Conservation (phyloP, 23 tunicate species). For the Trididemnum nubilum region DNA sequence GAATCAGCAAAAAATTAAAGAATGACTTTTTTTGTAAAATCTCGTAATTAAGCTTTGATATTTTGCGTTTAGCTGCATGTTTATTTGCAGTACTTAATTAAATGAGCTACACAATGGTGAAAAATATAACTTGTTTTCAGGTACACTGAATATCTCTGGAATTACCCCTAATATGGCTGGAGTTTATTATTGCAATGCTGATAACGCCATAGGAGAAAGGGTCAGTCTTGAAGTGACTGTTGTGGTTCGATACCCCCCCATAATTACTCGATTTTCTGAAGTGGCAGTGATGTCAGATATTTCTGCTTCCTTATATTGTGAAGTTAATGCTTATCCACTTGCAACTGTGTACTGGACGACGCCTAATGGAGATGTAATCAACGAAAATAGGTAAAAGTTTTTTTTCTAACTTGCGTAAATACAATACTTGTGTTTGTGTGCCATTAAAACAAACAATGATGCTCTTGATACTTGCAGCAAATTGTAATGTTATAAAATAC, state of each 20-base stretch:
- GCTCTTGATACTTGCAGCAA: no score
- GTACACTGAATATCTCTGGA: conserved; percentile 58
- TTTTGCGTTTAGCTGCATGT: no score
- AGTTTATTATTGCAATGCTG: conserved; percentile 67
- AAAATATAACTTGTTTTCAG: no score
- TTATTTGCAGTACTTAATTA: no score
- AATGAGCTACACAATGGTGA: no score
- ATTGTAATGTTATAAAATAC: no score
- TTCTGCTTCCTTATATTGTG: conserved; percentile 42
- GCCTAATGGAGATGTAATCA: conserved; percentile 28
- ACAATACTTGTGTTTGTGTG: no score
- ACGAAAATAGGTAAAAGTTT: conserved; percentile 41
- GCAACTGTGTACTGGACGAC: conserved; percentile 67
- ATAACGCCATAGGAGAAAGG: conserved; percentile 57
- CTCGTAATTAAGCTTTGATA: no score
- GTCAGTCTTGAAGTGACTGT: conserved; percentile 47
- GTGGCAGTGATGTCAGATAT: conserved; percentile 42
- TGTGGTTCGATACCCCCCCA: conserved; percentile 66
- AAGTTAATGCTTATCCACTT: conserved; percentile 71
- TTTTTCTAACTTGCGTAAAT: no score
- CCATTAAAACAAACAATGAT: not conserved
- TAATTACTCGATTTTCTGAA: conserved; percentile 35
- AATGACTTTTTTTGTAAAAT: no score
- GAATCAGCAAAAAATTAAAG: no score
- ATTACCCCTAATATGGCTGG: conserved; percentile 78